Conservation (phyloP, 2,797 vertebrate species). For the Cercopithecus neglectus region DNA sequence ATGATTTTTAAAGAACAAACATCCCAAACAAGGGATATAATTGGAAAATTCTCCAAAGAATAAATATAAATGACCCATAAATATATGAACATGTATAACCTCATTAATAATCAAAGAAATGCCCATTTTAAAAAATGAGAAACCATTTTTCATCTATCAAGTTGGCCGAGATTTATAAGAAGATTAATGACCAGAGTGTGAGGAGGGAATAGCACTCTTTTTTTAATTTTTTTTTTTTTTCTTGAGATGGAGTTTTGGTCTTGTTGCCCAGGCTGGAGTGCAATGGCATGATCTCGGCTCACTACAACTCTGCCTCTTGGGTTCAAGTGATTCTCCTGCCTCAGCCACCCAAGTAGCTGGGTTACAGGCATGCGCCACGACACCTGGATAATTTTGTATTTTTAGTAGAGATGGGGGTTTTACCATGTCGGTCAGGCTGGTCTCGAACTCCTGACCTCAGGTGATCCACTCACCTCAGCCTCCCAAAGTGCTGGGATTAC, state of each 20-base stretch:
- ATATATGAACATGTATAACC: not conserved
- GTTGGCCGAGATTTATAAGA: not conserved
- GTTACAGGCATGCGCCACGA: too few species aligned
- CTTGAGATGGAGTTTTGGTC: too few species aligned
- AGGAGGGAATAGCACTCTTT: not conserved
- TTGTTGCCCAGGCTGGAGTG: too few species aligned
- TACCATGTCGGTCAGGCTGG: not conserved
- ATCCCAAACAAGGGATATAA: not conserved
- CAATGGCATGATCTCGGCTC: too few species aligned
- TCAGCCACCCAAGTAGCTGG: too few species aligned
- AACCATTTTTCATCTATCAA: not conserved
- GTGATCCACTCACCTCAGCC: not conserved
- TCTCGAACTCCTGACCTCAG: not conserved
- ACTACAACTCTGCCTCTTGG: too few species aligned
- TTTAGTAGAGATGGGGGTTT: not conserved
- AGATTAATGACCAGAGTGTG: not conserved
- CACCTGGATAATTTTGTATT: too few species aligned
- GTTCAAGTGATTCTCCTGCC: too few species aligned
- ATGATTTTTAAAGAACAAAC: not conserved
- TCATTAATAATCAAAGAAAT: constrained; percentile 4
- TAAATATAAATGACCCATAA: not conserved
- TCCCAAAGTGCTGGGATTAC: not conserved
- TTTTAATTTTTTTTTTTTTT: too few species aligned
- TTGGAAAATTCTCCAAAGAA: not conserved
- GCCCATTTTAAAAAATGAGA: not conserved